Base-by-base conservation (phyloP, 2,797 vertebrate genomes). In the Myripristis murdjan region DNA sequence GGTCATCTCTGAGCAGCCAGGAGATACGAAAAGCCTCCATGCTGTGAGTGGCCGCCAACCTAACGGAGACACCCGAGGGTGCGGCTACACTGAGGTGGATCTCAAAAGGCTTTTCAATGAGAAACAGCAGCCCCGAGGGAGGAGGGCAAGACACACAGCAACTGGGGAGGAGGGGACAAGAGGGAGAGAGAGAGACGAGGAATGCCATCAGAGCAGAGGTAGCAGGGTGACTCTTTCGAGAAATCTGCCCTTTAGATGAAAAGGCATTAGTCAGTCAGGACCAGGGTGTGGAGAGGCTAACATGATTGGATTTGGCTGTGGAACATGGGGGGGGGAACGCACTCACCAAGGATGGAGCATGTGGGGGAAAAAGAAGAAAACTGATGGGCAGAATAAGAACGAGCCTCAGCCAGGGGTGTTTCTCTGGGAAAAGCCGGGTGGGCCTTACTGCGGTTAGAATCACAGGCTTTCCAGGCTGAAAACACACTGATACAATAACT, bases 191-290 rank as follows among this genome's bases (percentile, higher is more conserved):
- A 41, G n/a, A n/a, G 41, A 63, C 20, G 52, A 56, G 26, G 6
- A 55, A 73, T 67, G 62, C 58, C 76, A 39, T 72, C 51, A 16
- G 52, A 79, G 67, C 64, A 11, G 54, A 79, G 70, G 73, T 44
- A 53, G 68, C 46, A 33, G 41, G 51, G 57, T 68, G 51, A 78
- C 71, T 72, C 51, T 51, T 59, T 58, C 0, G 8, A 5, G 6
- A 48, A 72, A 79, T 80, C 56, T 88, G 74, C 81, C 77, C 84
- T 86, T 86, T 80, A 81, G 77, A 81, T 83, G 78, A 74, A 87
- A 80, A 86, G 62, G 69, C 77, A 84, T 84, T 74, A 57, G 60
- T 84, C 83, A 89, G 49, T 56, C 77, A 16, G 65, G 57, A 70
- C 57, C 28, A 52, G n/a, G 39, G 53, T 77, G 55, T 18, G 62